Base-by-base conservation (phyloP, 2,797 vertebrate species). In the Zonotrichia albicollis region DNA sequence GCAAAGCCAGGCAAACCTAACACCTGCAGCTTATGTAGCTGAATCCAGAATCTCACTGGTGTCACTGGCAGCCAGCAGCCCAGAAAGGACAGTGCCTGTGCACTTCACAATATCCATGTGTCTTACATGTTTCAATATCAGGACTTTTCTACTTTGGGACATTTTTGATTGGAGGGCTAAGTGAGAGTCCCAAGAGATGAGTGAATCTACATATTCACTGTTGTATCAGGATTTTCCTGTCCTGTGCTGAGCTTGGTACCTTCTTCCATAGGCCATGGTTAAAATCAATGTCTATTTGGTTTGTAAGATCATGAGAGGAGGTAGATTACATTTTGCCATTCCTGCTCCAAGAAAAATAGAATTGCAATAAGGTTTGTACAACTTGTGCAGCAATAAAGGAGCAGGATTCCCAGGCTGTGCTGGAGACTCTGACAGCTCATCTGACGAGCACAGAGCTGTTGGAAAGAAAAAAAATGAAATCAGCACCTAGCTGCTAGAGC, bases 281-380 rank as follows among this genome's bases (percentile, higher is more conserved):
- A 79, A 93, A 91, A 87, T 73, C 51, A 38, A 7, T 0, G 0
- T 11, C n/a, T 77, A 16, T 83, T 81, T 66, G 60, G 48, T 36
- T 26, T 88, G 26, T 53, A 66, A 75, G 64, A 50, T 36, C 40
- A 29, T 2, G 27, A 60, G 53, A 76, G 18, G n/a, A 73, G 64
- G 32, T 14, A 20, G 53, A 70, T 45, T 74, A 55, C 29, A 43
- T 66, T 86, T 68, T 91, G 51, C 70, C 12, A 30, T 71, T 92
- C 76, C 90, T 95, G 29, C 53, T 90, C 27, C 86, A 84, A 91
- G 80, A 66, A 43, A 88, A 95, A 64, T 16, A 90, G 77, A 53
- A 57, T 34, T 82, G 53, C 60, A 89, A 18, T 38, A 68, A 61
- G 27, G 17, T 68, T 83, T 88, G 71, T 66, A 48, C 50, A 86